Conservation (phyloP, 2,113 vertebrate genomes). For the Myxocyprinus asiaticus region DNA sequence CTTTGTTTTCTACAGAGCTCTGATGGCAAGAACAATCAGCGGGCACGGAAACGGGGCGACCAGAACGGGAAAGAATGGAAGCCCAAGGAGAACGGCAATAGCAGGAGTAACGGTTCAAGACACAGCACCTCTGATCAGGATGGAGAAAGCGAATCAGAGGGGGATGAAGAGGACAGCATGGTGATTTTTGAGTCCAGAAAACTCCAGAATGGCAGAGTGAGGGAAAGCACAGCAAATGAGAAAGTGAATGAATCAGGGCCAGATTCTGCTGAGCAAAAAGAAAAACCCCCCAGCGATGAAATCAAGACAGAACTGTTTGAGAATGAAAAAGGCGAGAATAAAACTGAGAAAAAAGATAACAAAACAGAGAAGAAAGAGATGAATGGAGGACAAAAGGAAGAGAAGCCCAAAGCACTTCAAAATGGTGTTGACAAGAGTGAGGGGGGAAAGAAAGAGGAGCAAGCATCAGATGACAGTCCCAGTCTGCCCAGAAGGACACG, state of each 20-base stretch:
- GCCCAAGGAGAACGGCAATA: constrained; percentile 68
- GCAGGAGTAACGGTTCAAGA: constrained; percentile 72
- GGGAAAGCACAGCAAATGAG: background rate
- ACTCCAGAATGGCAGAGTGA: constrained; percentile 16
- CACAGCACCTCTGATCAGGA: constrained; percentile 69
- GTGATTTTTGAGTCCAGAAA: background rate
- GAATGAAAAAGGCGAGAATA: background rate
- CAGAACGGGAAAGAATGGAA: constrained; percentile 78
- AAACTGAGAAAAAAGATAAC: background rate
- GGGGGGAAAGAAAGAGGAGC: constrained; percentile 38
- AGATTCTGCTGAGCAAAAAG: constrained; percentile 3
- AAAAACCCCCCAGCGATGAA: background rate
- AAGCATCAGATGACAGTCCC: constrained; percentile 9
- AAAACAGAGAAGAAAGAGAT: background rate
- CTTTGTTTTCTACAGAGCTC: constrained; percentile 12
- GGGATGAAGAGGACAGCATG: constrained; percentile 59
- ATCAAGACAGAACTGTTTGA: background rate
- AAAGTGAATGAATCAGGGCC: background rate
- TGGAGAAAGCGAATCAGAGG: constrained; percentile 73
- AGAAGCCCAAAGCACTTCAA: constrained; percentile 24
- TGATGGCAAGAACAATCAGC: constrained; percentile 76
- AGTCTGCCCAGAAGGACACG: constrained; percentile 59
- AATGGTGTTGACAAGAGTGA: constrained; percentile 29
- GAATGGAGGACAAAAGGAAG: constrained; percentile 13
- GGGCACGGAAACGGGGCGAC: constrained; percentile 77